Evolutionary conservation across 37 sponge, comb jelly and placozoan species (phyloP), one percentile per base, ranked within the genome.

Genomic region (Chondrilla cf. caribensis): DNA sequence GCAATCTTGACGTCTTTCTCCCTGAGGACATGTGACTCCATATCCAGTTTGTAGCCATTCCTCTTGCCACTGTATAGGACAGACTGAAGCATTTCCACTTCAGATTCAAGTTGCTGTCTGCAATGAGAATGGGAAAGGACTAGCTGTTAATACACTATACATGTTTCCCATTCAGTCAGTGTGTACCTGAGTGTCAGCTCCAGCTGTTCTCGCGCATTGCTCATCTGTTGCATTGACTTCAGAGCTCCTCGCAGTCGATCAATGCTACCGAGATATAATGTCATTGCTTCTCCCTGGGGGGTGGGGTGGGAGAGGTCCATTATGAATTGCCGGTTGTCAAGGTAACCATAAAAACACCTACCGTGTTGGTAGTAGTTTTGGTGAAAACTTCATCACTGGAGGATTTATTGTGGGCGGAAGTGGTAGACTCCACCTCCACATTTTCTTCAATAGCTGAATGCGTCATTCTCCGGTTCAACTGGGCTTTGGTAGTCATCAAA

Each of bases 191-290:
- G 64, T 36, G 54, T 59, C 39, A 83, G 75, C 73, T 93, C 93
- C 55, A 93, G 71, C 11, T 84, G 82, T 57, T 89, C 90, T 65
- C 87, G 78, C 55, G 86, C 86, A 60, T 76, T 54, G 51, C 87
- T 88, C 22, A 54, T 79, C 38, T 24, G 66, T 65, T 89, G 79
- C 83, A 93, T 81, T 19, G 81, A 75, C 6, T 21, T 18, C 19
- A 91, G 79, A 0, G 84, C 82, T 33, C 35, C 41, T 32, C 70
- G 70, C 40, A 91, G 82, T 42, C 80, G 81, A 32, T 91, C 91
- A 38, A 91, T 81, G 68, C 91, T 91, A 47, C 80, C 58, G 38
- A 84, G 62, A 42, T 91, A 91, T 68, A 82, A 1, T 26, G 6
- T 35, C 3, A 75, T 54, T 0, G 76, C 76, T 7, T 73, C 76